These are phyloP conservation scores for Drosophila repleta DNA, from an alignment of 1,140 invertebrate species.

Conservation along the genomic window DNA sequence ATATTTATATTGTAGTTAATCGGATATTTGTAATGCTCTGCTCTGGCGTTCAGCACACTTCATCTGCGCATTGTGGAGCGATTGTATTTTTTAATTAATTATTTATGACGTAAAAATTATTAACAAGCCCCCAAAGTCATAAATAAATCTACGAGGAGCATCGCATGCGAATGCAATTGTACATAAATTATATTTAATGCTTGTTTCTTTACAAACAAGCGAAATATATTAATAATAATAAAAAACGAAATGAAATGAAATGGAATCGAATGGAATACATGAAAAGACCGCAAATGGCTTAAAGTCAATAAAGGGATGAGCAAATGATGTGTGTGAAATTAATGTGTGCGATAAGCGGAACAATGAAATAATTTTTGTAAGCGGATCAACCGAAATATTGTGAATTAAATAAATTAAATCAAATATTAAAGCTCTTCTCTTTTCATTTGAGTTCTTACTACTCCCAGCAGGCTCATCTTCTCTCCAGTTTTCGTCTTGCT, in stretches of 20 bases:
- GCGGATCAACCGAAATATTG: not conserved
- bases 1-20: constrained; percentile 33
- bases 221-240: constrained; percentile 45
- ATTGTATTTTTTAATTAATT: constrained; percentile 53
- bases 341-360: constrained; percentile 38
- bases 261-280: not conserved
- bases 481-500: too few species aligned
- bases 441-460: not conserved
- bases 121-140: constrained; percentile 65
- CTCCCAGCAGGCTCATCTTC: too few species aligned
- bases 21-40: constrained; percentile 54
- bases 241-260: constrained; percentile 9
- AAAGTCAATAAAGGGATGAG: constrained; percentile 47
- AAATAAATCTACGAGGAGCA: constrained; percentile 63
- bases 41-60: not conserved
- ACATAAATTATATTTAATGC: constrained; percentile 62
- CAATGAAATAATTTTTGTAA: constrained; percentile 2
- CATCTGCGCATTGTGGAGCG: not conserved
- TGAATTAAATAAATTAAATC: not conserved
- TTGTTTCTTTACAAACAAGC: constrained; percentile 36
- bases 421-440: not conserved
- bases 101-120: constrained; percentile 58
- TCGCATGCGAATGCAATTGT: constrained; percentile 38
- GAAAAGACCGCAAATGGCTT: constrained; percentile 49
- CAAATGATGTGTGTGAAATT: constrained; percentile 63